Evolutionary conservation across 2,113 vertebrate species (phyloP), one percentile per base, ranked within the genome.

Genomic region (Otus sunia): DNA sequence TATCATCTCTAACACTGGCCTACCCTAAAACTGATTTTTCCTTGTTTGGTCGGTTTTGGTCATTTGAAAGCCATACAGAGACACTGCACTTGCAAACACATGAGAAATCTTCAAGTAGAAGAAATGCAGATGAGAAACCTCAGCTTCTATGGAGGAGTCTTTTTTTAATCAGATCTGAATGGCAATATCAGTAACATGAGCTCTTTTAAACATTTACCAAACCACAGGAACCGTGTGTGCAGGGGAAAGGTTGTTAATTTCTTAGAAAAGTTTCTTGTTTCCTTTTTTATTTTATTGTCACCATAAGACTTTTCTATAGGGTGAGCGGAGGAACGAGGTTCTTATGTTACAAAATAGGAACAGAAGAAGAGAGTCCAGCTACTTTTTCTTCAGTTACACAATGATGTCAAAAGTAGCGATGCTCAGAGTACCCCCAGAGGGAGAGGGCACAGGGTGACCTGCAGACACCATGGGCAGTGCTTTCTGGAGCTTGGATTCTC

Each of bases 251-350:
- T 36, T 64, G 63, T 25, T 60, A 11, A 82, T 53, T 49, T 92
- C 88, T 92, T 69, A 91, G 69, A 86, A 92, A 86, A 75, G 13
- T 53, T 84, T 85, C 20, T 81, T n/a, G 7, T 60, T 94, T 76
- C 4, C 0, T 36, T 81, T 86, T 75, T 47, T 60, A 15, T 55
- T 64, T 55, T 43, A 22, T 74, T 81, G 47, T 55, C 81, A 49
- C 43, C 21, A 0, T 55, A 32, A 89, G 69, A 20, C 19, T 85
- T 91, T 83, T 56, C 75, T 86, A n/a, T 18, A 36, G 17, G 27
- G 27, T n/a, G 30, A 75, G 39, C 4, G 9, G 68, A n/a, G 23
- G 23, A 77, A 62, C 0, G 0, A 69, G 6, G 9, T 6, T 21
- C 52, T 87, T 64, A 10, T 6, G 11, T 49, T 39, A 62, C 14